Percentiles rank a stretch among this genome's conserved stretches.
These are phyloP conservation scores for Syndactyla subalaris DNA, from an alignment of 2,797 vertebrate genomes.

Conservation along the genomic window DNA sequence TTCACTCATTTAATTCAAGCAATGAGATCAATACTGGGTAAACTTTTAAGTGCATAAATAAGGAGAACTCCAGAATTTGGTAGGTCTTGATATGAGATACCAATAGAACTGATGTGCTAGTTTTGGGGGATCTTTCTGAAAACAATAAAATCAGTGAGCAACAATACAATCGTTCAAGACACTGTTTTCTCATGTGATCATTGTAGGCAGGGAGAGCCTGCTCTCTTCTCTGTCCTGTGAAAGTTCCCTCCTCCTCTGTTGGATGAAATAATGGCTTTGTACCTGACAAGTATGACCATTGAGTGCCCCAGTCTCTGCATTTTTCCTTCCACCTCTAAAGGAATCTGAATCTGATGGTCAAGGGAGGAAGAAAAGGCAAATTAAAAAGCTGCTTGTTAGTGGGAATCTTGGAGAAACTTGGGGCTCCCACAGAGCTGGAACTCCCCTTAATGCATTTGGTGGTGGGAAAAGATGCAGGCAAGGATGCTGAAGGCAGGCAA, in stretches of 20 bases:
- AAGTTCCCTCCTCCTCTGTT: neutral
- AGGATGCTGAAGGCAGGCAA: neutral
- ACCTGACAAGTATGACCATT: neutral
- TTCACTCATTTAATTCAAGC: neutral
- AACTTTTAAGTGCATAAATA: neutral
- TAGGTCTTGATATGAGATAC: neutral
- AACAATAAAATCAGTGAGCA: neutral
- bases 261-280: neutral
- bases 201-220: neutral
- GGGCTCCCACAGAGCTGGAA: neutral
- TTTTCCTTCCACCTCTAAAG: neutral
- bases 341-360: neutral
- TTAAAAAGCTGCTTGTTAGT: neutral
- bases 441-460: neutral
- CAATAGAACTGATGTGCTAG: neutral
- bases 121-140: neutral
- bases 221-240: neutral
- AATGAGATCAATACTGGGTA: neutral
- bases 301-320: neutral
- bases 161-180: neutral
- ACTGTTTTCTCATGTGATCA: accelerated
- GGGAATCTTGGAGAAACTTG: neutral
- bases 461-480: neutral
- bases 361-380: neutral
- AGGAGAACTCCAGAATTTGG: neutral